Base-by-base conservation (phyloP, 2,888 invertebrate genomes). In the Lepas anatifera region DNA sequence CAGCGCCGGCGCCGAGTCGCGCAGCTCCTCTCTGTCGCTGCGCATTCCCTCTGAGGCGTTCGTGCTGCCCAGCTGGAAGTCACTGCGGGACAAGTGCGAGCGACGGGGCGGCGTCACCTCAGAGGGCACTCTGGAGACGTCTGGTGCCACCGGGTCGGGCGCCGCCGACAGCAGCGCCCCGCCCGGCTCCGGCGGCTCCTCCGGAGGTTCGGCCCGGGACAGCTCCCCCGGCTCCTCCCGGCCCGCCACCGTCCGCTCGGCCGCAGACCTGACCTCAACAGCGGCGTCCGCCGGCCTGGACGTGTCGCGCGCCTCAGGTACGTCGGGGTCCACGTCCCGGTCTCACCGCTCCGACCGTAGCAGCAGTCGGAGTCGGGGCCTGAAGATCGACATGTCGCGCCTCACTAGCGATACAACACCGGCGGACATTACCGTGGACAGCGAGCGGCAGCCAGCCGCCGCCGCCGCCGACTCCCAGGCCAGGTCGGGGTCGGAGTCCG, bases 61-160 rank as follows among this genome's bases (percentile, higher is more conserved):
- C 58, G 32, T 58, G 35, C 58, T 58, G 32, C 35, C 58, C 58
- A 58, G 58, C 58, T 58, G 32, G 35, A 58, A 58, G 35, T 35
- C 32, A 35, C 58, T 58, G 1, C 58, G 58, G 3, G 58, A 58
- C 58, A 18, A n/a, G 22, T 58, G 58, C 58, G 35, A 35, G 35
- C 58, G 22, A 32, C 58, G 58, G 18, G 25, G 32, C 32, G 22
- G 32, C 2, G 25, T n/a, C 35, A 58, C 58, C 22, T 58, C 58
- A 2, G 58, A 58, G 35, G 58, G 58, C 35, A 8, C 58, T 6
- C 58, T 58, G 58, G 58, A 58, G 58, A 58, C 32, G 22, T 35
- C 35, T 4, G 58, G 32, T 25, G 35, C 29, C 29, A 11, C 58
- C 32, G 8, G 32, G 58, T 22, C 32, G 32, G 58, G 8, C 58